phyloP scores from a whole-genome alignment of 30 jellyfish, hydroid and myxozoan genomes.

The Hydra vulgaris region DNA sequence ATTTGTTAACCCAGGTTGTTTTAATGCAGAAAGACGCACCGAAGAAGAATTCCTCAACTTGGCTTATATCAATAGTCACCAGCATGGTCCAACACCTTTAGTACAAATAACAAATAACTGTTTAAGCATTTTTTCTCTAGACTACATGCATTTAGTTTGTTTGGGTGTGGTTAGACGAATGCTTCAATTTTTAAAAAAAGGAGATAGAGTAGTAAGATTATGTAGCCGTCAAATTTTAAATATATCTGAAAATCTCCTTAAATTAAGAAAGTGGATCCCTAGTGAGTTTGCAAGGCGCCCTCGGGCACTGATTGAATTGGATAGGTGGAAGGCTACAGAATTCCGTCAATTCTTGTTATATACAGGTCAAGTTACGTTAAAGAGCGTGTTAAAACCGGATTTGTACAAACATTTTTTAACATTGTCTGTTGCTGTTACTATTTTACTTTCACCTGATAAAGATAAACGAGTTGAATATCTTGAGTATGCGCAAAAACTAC shows the following conservation, averaged over 20 bases:
- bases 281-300: neutral
- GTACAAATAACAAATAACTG: neutral
- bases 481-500: neutral
- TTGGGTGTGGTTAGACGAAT: neutral
- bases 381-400: neutral
- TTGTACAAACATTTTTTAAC: neutral
- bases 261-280: neutral
- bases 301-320: neutral
- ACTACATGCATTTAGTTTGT: neutral
- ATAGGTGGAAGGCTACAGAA: neutral
- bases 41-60: neutral
- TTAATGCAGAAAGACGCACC: neutral
- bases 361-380: neutral
- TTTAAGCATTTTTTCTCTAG: neutral
- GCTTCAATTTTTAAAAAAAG: neutral
- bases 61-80: neutral
- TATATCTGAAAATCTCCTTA: neutral
- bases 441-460: neutral
- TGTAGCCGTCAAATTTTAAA: neutral
- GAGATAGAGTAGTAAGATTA: neutral
- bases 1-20: neutral
- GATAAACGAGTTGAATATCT: neutral
- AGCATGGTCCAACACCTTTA: neutral
- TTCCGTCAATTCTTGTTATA: neutral
- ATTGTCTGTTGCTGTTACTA: neutral